phyloP scores from a whole-genome alignment of 2,797 vertebrate genomes.

The Knipowitschia caucasica region DNA sequence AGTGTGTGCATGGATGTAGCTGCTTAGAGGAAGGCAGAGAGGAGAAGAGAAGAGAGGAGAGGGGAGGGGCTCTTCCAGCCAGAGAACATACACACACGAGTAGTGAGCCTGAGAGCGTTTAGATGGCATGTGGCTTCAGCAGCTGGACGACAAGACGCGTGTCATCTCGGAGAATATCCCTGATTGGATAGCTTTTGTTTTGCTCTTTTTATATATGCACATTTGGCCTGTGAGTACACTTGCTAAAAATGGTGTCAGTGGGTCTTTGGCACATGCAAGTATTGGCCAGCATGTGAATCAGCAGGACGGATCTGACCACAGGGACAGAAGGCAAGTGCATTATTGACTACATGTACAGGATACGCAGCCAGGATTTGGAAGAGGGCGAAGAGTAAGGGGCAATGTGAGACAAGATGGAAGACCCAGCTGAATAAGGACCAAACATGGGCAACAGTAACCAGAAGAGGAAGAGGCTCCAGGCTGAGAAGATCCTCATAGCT shows the following conservation, averaged over 20 bases:
- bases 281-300: conserved; percentile 34
- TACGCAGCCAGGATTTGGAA: conserved; percentile 7
- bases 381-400: conserved; percentile 17
- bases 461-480: conserved; percentile 69
- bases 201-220: conserved; percentile 4
- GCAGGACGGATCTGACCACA: conserved; percentile 37
- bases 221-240: conserved; percentile 15
- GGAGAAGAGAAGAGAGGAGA: conserved; percentile 25
- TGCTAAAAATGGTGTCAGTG: conserved; percentile 53
- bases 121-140: conserved; percentile 50
- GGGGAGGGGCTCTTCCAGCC: conserved; percentile 61
- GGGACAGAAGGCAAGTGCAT: conserved; percentile 24
- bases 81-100: conserved; percentile 29
- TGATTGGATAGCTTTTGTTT: conserved; percentile 24
- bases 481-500: conserved; percentile 24
- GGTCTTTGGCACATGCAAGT: conserved; percentile 40
- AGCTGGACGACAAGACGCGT: conserved; percentile 42
- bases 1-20: conserved; percentile 30
- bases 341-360: conserved; percentile 35
- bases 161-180: conserved; percentile 17
- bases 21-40: conserved; percentile 46
- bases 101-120: conserved; percentile 46
- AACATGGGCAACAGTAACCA: conserved; percentile 76
- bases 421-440: conserved; percentile 47
- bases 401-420: conserved; percentile 34